Evolutionary conservation across 2,113 vertebrate genomes (phyloP).

Genomic region (Pontoporia blainvillei): DNA sequence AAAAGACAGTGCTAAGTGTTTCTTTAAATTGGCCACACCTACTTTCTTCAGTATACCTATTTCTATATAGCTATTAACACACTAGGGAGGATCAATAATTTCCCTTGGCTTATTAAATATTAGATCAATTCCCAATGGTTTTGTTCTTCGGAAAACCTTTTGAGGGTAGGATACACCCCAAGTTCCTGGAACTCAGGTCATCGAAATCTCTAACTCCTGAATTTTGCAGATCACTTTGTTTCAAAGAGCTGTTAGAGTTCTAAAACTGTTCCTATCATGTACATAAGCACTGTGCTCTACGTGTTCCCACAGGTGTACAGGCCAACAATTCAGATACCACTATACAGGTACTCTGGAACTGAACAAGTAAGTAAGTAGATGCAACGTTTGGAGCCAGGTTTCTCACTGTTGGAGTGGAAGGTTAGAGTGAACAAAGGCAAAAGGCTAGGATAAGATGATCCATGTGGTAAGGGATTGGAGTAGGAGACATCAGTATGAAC

Average conservation of each 20-base stretch:
- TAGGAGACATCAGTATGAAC: slow-evolving; percentile 15
- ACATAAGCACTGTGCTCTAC: background rate
- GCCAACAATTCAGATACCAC: background rate
- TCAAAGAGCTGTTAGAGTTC: background rate
- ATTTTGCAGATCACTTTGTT: slow-evolving; percentile 8
- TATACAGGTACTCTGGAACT: background rate
- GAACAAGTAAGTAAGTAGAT: slow-evolving; percentile 5
- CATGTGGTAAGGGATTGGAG: background rate
- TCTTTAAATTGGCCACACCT: background rate
- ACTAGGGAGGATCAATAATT: background rate
- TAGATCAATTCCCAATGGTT: background rate
- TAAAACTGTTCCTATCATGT: slow-evolving; percentile 21
- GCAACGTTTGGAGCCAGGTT: background rate
- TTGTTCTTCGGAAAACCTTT: background rate
- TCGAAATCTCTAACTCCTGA: background rate
- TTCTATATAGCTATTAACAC: background rate
- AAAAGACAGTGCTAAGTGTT: slow-evolving; percentile 30
- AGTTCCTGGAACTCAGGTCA: background rate
- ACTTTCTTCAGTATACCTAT: background rate
- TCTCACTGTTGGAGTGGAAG: slow-evolving; percentile 2
- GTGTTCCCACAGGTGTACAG: background rate
- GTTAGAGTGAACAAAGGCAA: slow-evolving; percentile 18
- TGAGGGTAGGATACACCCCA: background rate
- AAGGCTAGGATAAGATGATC: background rate
- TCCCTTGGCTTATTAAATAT: background rate